Conservation (phyloP, 2,888 invertebrate genomes). For the Dyspetes luteomarginatus region DNA sequence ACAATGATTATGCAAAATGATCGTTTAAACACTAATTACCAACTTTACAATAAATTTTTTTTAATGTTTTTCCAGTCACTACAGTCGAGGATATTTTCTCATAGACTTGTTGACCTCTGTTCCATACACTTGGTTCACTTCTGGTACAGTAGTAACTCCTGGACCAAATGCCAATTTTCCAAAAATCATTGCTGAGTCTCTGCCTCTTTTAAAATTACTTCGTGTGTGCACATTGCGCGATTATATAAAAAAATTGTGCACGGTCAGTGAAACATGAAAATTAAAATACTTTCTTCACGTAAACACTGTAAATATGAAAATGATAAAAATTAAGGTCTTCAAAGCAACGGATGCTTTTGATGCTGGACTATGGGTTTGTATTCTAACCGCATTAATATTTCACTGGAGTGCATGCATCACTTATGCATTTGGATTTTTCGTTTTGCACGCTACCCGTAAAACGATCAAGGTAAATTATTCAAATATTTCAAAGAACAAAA, state of each 20-base stretch:
- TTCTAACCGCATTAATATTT: conserved; percentile 73
- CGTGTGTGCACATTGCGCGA: conserved; percentile 72
- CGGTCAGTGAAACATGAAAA: conserved; percentile 63
- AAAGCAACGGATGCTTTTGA: conserved; percentile 68
- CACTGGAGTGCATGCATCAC: conserved; percentile 78
- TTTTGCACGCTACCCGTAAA: conserved; percentile 68
- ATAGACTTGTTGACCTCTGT: conserved; percentile 79
- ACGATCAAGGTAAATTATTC: conserved; percentile 68
- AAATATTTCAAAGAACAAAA: not conserved
- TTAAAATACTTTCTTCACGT: not conserved
- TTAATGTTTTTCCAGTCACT: conserved; percentile 76
- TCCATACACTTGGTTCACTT: conserved; percentile 74
- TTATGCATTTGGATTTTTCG: conserved; percentile 73
- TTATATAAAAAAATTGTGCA: conserved; percentile 71
- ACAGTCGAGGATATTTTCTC: conserved; percentile 77
- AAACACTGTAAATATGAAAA: not conserved
- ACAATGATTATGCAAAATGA: too few relatives aligned
- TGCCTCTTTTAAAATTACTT: conserved; percentile 74
- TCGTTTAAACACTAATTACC: not conserved
- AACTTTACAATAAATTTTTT: too few relatives aligned
- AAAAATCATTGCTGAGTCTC: conserved; percentile 71
- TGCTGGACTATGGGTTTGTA: conserved; percentile 71
- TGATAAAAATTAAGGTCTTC: conserved; percentile 67
- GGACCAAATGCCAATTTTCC: conserved; percentile 68
- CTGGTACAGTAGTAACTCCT: conserved; percentile 59